Conservation (phyloP, 53 echinoderm and acorn worm genomes). For the Paracentrotus lividus region DNA sequence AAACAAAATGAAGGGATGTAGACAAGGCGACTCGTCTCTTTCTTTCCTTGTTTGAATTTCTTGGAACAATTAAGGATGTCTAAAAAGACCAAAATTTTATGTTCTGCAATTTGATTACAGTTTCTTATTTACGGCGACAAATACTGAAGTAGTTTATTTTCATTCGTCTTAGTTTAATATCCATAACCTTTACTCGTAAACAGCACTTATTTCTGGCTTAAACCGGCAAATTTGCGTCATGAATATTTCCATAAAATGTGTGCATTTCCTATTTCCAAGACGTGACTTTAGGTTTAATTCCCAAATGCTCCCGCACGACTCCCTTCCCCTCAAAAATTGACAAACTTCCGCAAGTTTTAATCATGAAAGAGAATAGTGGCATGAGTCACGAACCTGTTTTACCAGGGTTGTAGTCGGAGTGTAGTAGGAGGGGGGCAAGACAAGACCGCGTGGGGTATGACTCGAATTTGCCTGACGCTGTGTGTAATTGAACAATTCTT, state of each 20-base stretch:
- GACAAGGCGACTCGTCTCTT: neutral
- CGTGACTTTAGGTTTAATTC: constrained; percentile 43
- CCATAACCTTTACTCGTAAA: neutral
- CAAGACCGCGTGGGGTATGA: constrained; percentile 44
- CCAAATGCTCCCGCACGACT: neutral
- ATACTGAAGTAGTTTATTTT: neutral
- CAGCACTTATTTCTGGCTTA: constrained; percentile 42
- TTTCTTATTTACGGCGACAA: neutral
- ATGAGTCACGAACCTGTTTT: constrained; percentile 46
- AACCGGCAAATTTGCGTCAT: neutral
- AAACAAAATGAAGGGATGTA: constrained; percentile 14
- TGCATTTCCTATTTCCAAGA: constrained; percentile 25
- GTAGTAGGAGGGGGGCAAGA: constrained; percentile 50
- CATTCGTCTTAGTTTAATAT: neutral
- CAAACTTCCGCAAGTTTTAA: constrained; percentile 60
- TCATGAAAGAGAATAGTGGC: constrained; percentile 30
- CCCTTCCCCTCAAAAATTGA: constrained; percentile 35
- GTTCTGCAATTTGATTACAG: neutral
- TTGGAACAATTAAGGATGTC: neutral
- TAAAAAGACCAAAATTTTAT: constrained; percentile 6
- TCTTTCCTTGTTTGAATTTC: constrained; percentile 16
- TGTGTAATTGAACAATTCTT: constrained; percentile 64
- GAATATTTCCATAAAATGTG: constrained; percentile 23
- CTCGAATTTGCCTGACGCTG: constrained; percentile 46
- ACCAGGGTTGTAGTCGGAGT: constrained; percentile 48